Percentiles rank a stretch among this genome's conserved stretches.
These are phyloP conservation scores for Entelurus aequoreus DNA, from an alignment of 2,113 vertebrate species.

Conservation along the genomic window DNA sequence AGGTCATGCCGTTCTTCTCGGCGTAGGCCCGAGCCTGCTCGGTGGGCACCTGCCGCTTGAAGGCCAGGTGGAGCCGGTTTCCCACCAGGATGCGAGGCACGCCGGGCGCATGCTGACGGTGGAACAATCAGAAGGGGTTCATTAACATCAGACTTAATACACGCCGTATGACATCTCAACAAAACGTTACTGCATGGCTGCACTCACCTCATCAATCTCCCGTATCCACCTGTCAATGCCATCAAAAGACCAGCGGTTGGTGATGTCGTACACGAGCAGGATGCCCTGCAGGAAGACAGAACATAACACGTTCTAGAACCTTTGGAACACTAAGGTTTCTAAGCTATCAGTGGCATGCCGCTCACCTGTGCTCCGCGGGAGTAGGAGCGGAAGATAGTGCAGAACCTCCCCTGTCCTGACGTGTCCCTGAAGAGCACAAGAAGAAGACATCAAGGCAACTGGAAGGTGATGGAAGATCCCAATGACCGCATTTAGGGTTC, in stretches of 20 bases:
- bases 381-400: slow-evolving; percentile 97
- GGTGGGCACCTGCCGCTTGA: slow-evolving; percentile 94
- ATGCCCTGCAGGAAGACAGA: slow-evolving; percentile 77
- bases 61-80: slow-evolving; percentile 92
- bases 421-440: slow-evolving; percentile 85
- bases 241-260: slow-evolving; percentile 99
- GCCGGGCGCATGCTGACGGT: slow-evolving; percentile 86
- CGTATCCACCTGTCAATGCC: slow-evolving; percentile 98
- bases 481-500: too few species aligned
- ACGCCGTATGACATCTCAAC: too few species aligned
- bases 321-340: neutral
- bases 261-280: slow-evolving; percentile 97
- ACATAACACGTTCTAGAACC: neutral
- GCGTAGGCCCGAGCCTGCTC: slow-evolving; percentile 95
- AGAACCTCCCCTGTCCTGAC: slow-evolving; percentile 95
- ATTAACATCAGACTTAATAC: neutral
- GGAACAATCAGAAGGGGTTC: neutral
- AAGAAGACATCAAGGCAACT: neutral
- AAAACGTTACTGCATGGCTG: too few species aligned
- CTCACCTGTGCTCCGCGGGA: slow-evolving; percentile 95
- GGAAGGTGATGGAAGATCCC: slow-evolving; percentile 2
- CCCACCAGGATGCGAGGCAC: slow-evolving; percentile 96
- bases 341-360: neutral
- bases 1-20: slow-evolving; percentile 97
- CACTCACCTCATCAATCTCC: slow-evolving; percentile 92